Conservation (phyloP, 1,140 invertebrate genomes). For the Drosophila auraria region DNA sequence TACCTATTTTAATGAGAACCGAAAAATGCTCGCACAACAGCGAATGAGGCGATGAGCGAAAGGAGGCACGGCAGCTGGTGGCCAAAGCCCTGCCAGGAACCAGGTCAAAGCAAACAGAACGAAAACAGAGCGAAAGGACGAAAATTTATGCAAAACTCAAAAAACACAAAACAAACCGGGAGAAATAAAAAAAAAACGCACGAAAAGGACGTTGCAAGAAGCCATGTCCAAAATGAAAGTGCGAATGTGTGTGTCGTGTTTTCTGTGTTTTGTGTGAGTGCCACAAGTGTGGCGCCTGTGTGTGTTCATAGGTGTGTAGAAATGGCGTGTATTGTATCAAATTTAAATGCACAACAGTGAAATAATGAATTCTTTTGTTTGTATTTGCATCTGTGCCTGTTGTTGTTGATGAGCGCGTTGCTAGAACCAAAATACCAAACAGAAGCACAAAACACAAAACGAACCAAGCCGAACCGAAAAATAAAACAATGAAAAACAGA, state of each 20-base stretch:
- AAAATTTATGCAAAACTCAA: slow-evolving; percentile 81
- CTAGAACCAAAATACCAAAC: slow-evolving; percentile 35
- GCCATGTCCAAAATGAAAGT: slow-evolving; percentile 47
- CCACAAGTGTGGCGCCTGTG: slow-evolving; percentile 14
- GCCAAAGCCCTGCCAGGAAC: slow-evolving; percentile 63
- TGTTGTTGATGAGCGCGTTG: slow-evolving; percentile 48
- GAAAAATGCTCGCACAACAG: slow-evolving; percentile 66
- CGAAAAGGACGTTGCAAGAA: slow-evolving; percentile 74
- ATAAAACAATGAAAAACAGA: slow-evolving; percentile 14
- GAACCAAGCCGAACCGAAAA: slow-evolving; percentile 42
- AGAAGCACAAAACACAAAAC: slow-evolving; percentile 28
- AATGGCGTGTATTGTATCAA: slow-evolving; percentile 81
- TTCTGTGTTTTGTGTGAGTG: slow-evolving; percentile 1
- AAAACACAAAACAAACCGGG: slow-evolving; percentile 54
- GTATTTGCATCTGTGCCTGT: slow-evolving; percentile 58
- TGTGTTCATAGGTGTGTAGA: slow-evolving; percentile 61
- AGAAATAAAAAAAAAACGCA: slow-evolving; percentile 25
- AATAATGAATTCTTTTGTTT: slow-evolving; percentile 83
- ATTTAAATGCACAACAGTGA: slow-evolving; percentile 79
- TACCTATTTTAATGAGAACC: slow-evolving; percentile 82
- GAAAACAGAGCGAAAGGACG: slow-evolving; percentile 56
- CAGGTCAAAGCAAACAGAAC: slow-evolving; percentile 81
- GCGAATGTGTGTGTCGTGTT: slow-evolving; percentile 25
- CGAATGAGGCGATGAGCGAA: slow-evolving; percentile 24
- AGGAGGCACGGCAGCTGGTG: slow-evolving; percentile 33